phyloP scores from a whole-genome alignment of 2,888 invertebrate species.

The Automeris io region DNA sequence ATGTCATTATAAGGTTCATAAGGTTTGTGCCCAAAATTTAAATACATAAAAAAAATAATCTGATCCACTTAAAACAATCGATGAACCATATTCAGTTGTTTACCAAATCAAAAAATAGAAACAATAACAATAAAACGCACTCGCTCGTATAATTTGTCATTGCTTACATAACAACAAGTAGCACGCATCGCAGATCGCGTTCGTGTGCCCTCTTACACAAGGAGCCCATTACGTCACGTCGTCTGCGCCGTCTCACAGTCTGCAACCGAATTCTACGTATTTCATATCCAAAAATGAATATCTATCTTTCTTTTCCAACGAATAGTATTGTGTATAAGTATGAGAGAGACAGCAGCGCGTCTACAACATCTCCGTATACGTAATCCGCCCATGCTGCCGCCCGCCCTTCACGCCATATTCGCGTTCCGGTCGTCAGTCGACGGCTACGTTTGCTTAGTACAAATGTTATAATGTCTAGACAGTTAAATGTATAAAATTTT shows the following conservation, averaged over 20 bases:
- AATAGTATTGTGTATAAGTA: not conserved
- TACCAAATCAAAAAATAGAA: slow-evolving; percentile 19
- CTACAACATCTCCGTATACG: slow-evolving; percentile 3
- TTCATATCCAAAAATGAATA: slow-evolving; percentile 9
- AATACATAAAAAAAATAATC: no score
- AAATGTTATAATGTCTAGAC: no score
- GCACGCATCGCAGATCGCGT: slow-evolving; percentile 23
- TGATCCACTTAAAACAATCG: slow-evolving; percentile 19
- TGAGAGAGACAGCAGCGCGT: not conserved
- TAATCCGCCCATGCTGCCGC: slow-evolving; percentile 18
- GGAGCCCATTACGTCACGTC: slow-evolving; percentile 57
- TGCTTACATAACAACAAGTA: slow-evolving; percentile 36
- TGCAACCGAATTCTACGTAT: slow-evolving; percentile 26
- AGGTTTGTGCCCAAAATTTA: no score
- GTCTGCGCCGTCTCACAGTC: slow-evolving; percentile 58
- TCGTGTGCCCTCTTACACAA: slow-evolving; percentile 43
- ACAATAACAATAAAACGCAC: slow-evolving; percentile 20
- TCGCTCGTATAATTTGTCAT: slow-evolving; percentile 9
- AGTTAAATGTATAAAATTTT: no score
- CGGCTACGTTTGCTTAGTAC: not conserved
- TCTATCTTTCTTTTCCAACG: slow-evolving; percentile 8
- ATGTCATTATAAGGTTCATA: no score
- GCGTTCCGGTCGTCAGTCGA: slow-evolving; percentile 12
- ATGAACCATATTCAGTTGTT: slow-evolving; percentile 7
- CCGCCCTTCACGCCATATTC: slow-evolving; percentile 36